Conservation (phyloP, 2,888 invertebrate species). For the Perizoma affinitatum region DNA sequence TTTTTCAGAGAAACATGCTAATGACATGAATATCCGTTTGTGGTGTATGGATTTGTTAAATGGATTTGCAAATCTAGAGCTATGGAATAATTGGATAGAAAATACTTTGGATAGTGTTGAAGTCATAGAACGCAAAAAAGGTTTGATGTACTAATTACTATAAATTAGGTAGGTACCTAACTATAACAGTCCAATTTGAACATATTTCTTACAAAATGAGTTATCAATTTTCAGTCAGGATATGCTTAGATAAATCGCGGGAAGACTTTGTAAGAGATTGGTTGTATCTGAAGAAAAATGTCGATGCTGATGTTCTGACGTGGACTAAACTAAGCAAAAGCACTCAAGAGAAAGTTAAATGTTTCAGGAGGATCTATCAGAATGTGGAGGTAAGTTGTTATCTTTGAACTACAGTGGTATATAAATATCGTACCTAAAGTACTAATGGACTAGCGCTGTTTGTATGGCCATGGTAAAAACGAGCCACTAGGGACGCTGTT, state of each 20-base stretch:
- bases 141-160: constrained; percentile 30
- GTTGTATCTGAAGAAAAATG: constrained; percentile 48
- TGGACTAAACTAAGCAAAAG: constrained; percentile 55
- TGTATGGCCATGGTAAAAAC: no score
- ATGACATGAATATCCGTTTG: constrained; percentile 45
- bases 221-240: constrained; percentile 17
- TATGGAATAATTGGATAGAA: constrained; percentile 67
- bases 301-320: constrained; percentile 52
- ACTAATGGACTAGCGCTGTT: no score
- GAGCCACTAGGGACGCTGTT: no score
- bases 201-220: not conserved
- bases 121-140: constrained; percentile 47
- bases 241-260: constrained; percentile 15
- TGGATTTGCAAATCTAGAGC: constrained; percentile 56
- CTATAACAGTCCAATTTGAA: not conserved
- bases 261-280: constrained; percentile 38
- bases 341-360: constrained; percentile 45
- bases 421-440: no score
- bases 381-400: constrained; percentile 36
- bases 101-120: constrained; percentile 49
- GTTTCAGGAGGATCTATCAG: constrained; percentile 42
- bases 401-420: no score
- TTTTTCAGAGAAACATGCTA: constrained; percentile 41
- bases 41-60: constrained; percentile 63
- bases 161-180: not conserved